Evolutionary conservation across 2,888 invertebrate genomes (phyloP), one percentile per base, ranked within the genome.

Genomic region (Sylvicola cinctus): DNA sequence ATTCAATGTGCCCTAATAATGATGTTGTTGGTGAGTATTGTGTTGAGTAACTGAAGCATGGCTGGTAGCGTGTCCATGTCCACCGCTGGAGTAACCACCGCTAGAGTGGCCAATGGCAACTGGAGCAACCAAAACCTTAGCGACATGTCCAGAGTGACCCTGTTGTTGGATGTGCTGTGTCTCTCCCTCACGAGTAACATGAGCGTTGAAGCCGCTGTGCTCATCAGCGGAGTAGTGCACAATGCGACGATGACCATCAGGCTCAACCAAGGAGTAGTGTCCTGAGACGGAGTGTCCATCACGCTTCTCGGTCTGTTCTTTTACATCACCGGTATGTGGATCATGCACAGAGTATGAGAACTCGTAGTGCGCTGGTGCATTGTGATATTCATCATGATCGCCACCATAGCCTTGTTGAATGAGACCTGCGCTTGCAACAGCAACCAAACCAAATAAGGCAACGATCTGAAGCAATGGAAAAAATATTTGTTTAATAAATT

Each of bases 281-380:
- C 57, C 57, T 12, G 53, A 48, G 2, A 57, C 57, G 35, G 52
- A 50, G 37, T 54, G 54, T 8, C 57, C 57, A 16, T 52, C 49
- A 32, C 57, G 52, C 37, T 54, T 50, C 44, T 57, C 57, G 20
- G 54, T 54, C 39, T 57, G 57, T 43, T 54, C 54, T 44, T 57
- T 57, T 1, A 57, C 47, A 41, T 57, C 57, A 11, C 56, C 56
- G 8, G 57, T 57, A 26, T 52, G 52, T n/a, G 46, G 46, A 30
- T 57, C 57, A 34, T 57, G 55, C 3, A 57, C 56, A 3, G 51
- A 47, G 32, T 57, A 57, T 23, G 51, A 54, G 38, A 57, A 57
- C 39, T 55, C 55, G 31, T 57, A 57, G 14, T 54, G 50, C 13
- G 55, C 50, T 23, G 52, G 52, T 31, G 45, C 45, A 13, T 46